These are phyloP conservation scores for Mus pahari DNA, from an alignment of 2,113 vertebrate genomes.

Conservation along the genomic window DNA sequence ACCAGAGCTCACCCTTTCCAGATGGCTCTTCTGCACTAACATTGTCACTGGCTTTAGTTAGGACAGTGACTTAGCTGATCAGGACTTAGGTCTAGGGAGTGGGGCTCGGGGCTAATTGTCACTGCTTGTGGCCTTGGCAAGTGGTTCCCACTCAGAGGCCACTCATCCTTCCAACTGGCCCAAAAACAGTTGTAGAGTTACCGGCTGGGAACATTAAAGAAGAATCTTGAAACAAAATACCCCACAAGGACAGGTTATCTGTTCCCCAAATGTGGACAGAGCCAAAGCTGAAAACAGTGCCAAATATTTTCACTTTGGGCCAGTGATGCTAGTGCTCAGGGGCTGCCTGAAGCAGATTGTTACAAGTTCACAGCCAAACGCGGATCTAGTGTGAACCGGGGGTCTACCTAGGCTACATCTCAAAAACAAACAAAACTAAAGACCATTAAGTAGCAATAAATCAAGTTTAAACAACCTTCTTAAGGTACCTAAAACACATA, in stretches of 20 bases:
- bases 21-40: background rate
- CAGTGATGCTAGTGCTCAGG: background rate
- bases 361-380: too few species aligned
- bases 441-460: background rate
- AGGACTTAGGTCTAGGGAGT: background rate
- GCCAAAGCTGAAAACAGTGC: background rate
- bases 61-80: background rate
- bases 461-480: background rate
- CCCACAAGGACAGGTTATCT: background rate
- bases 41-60: background rate
- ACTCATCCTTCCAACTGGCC: fast-evolving
- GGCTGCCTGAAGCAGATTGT: background rate
- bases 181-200: background rate
- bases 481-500: background rate
- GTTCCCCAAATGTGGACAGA: background rate
- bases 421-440: background rate
- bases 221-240: background rate
- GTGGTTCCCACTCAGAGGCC: background rate
- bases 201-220: background rate
- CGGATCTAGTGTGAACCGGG: background rate
- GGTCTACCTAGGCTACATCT: background rate
- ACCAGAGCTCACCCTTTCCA: too few species aligned
- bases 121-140: background rate
- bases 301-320: background rate
- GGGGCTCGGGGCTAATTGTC: background rate